Evolutionary conservation across 2,797 vertebrate species (phyloP).

Genomic region (Gymnoscopelus braueri): DNA sequence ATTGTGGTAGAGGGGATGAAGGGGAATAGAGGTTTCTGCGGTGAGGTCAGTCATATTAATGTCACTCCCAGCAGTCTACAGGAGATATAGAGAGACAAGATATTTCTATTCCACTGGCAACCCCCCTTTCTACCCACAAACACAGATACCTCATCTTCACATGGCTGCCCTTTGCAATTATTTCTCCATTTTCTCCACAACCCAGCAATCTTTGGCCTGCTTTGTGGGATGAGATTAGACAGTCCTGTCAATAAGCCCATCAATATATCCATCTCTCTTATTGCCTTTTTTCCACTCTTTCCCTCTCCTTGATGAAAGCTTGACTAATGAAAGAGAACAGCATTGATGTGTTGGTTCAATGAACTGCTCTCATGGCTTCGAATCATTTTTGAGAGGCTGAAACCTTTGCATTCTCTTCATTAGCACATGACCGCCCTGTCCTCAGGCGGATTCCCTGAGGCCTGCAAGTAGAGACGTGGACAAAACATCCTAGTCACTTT

Average conservation of each 20-base stretch:
- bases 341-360: conserved; percentile 68
- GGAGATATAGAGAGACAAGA: conserved; percentile 63
- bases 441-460: conserved; percentile 37
- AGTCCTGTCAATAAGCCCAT: conserved; percentile 67
- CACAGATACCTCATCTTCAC: conserved; percentile 61
- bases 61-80: conserved; percentile 62
- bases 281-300: conserved; percentile 48
- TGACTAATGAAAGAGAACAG: conserved; percentile 71
- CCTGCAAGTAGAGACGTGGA: conserved; percentile 28
- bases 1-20: conserved; percentile 31
- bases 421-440: conserved; percentile 62
- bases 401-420: conserved; percentile 34
- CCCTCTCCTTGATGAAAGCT: conserved; percentile 58
- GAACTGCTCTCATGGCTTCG: conserved; percentile 46
- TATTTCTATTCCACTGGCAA: conserved; percentile 50
- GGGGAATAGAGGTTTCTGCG: conserved; percentile 45
- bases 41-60: conserved; percentile 73
- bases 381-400: conserved; percentile 62
- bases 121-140: conserved; percentile 45
- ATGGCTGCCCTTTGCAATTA: conserved; percentile 69
- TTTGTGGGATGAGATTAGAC: conserved; percentile 58
- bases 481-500: conserved; percentile 22
- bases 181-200: conserved; percentile 57
- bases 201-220: conserved; percentile 47
- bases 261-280: conserved; percentile 64